phyloP scores from a whole-genome alignment of 1,140 invertebrate genomes.

The Neotoxoptera formosana region DNA sequence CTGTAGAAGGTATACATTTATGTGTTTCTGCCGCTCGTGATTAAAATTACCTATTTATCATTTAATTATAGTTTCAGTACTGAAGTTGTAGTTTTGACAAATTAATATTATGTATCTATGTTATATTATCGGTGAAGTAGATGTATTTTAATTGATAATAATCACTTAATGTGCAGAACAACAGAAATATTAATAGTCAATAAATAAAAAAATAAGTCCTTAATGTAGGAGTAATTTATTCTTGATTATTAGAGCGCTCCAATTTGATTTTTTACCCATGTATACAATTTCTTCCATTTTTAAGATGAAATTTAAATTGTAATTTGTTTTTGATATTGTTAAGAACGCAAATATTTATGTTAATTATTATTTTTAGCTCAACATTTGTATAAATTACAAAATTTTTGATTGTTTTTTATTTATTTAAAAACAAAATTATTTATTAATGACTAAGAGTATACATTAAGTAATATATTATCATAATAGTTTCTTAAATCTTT shows the following conservation, averaged over 20 bases:
- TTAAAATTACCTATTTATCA: constrained; percentile 41
- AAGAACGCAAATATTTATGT: constrained; percentile 6
- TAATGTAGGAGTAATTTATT: constrained; percentile 22
- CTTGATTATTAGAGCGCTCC: neutral
- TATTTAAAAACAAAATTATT: constrained; percentile 36
- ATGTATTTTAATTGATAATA: neutral
- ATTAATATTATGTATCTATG: neutral
- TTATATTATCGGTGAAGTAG: constrained; percentile 29
- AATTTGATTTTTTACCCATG: neutral
- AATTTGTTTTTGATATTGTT: constrained; percentile 35
- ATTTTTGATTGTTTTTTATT: constrained; percentile 13
- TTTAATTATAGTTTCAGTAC: constrained; percentile 24
- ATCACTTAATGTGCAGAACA: neutral
- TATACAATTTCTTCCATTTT: constrained; percentile 32
- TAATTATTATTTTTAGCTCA: constrained; percentile 47
- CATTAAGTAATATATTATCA: constrained; percentile 38
- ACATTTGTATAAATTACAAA: constrained; percentile 40
- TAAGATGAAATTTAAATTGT: neutral
- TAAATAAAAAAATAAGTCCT: neutral
- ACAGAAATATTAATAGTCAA: neutral
- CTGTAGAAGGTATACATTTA: constrained; percentile 28
- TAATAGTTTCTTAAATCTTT: constrained; percentile 50
- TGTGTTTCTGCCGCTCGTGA: neutral
- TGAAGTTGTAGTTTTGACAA: constrained; percentile 20
- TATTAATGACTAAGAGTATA: constrained; percentile 54